These are phyloP conservation scores for Pachyseris speciosa DNA, from an alignment of 64 coral and sea anemone genomes.

Conservation along the genomic window DNA sequence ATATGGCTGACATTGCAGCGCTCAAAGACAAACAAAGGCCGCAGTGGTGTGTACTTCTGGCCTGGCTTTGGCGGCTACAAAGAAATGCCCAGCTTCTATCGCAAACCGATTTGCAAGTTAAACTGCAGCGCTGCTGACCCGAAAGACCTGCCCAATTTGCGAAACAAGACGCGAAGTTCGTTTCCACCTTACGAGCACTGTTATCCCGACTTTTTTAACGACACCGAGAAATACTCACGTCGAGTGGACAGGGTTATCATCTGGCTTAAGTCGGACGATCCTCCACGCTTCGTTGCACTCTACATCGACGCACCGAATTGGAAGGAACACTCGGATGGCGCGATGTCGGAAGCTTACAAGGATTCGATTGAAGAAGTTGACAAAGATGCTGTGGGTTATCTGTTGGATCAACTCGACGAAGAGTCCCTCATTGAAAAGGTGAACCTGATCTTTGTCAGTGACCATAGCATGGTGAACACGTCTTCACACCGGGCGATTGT, in stretches of 20 bases:
- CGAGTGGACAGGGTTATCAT: constrained; percentile 67
- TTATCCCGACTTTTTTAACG: constrained; percentile 59
- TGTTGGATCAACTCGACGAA: constrained; percentile 3
- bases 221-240: constrained; percentile 53
- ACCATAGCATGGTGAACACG: constrained; percentile 29
- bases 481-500: constrained; percentile 6
- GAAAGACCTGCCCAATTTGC: constrained; percentile 29
- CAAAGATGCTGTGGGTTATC: constrained; percentile 45
- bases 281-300: constrained; percentile 72
- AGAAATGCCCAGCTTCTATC: constrained; percentile 73
- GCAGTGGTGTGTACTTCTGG: constrained; percentile 81
- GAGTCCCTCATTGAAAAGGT: constrained; percentile 16
- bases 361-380: constrained; percentile 36
- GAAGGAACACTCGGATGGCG: constrained; percentile 45
- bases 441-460: constrained; percentile 45
- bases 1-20: constrained; percentile 76
- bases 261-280: constrained; percentile 74
- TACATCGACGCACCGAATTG: constrained; percentile 83
- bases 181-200: constrained; percentile 54
- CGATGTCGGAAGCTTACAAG: constrained; percentile 11
- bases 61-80: constrained; percentile 64
- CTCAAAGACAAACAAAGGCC: constrained; percentile 8
- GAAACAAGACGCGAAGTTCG: constrained; percentile 1
- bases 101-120: constrained; percentile 45
- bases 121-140: constrained; percentile 60